A percentile compares a stretch with the other conserved stretches of the same genome.
phyloP scores from a whole-genome alignment of 2,888 invertebrate species.

The Mongoloraphidia duomilia region DNA sequence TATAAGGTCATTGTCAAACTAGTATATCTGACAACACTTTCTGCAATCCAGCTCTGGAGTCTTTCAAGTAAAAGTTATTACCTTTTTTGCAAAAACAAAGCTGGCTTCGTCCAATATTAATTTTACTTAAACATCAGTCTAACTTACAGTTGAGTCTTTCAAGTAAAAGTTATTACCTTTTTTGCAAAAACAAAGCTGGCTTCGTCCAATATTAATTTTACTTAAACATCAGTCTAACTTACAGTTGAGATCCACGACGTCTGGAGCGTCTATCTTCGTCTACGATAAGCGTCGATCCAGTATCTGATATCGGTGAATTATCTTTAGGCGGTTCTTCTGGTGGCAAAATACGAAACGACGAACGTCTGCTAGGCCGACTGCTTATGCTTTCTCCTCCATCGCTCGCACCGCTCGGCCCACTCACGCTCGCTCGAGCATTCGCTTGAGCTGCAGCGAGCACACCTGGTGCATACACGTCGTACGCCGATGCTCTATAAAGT shows the following conservation, averaged over 20 bases:
- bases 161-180: no score
- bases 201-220: no score
- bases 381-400: conserved; percentile 5
- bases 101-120: no score
- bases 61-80: no score
- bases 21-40: no score
- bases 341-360: conserved; percentile 44
- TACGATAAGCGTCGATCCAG: conserved; percentile 42
- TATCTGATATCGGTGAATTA: conserved; percentile 40
- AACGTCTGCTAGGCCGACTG: conserved; percentile 23
- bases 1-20: no score
- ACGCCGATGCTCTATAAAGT: conserved; percentile 54
- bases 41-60: no score
- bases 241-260: conserved; percentile 73
- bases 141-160: conserved; percentile 57
- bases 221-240: conserved; percentile 29
- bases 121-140: neutral
- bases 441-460: conserved; percentile 30
- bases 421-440: conserved; percentile 14
- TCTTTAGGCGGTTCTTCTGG: conserved; percentile 36
- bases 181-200: no score
- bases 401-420: conserved; percentile 6
- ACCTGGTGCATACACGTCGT: conserved; percentile 64
- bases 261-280: conserved; percentile 60
- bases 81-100: no score